Percentiles rank a stretch among this genome's conserved stretches.
Evolutionary conservation across 2,113 vertebrate genomes (phyloP).

Genomic region (Chascanopsetta lugubris): DNA sequence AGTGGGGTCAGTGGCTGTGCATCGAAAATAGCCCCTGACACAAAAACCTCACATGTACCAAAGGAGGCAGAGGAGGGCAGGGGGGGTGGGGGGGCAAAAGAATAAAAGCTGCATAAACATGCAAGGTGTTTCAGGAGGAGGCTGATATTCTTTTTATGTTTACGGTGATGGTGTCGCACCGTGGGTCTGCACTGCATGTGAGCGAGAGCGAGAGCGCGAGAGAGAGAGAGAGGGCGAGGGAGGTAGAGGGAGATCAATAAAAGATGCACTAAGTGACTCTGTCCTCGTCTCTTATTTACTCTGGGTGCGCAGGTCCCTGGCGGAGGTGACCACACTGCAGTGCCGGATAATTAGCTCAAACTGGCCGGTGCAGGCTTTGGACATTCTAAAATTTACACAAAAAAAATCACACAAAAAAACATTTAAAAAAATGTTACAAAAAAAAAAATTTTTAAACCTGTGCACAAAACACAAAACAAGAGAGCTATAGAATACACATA

Average conservation of each 20-base stretch:
- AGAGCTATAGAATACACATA: background rate
- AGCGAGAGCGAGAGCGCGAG: background rate
- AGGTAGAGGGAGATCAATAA: conserved; percentile 60
- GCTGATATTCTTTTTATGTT: conserved; percentile 23
- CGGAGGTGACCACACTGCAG: conserved; percentile 54
- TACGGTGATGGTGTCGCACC: conserved; percentile 3
- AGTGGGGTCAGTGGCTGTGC: conserved; percentile 78
- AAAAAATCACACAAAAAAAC: conserved; percentile 13
- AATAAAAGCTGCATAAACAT: conserved; percentile 40
- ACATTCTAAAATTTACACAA: conserved; percentile 2
- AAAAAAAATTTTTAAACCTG: too few species aligned
- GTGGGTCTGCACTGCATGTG: background rate
- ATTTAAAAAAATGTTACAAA: conserved; percentile 18
- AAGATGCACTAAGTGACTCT: conserved; percentile 48
- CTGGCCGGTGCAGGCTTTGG: conserved; percentile 7
- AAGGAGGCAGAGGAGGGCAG: conserved; percentile 41
- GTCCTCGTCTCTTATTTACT: conserved; percentile 59
- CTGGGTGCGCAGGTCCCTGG: conserved; percentile 34
- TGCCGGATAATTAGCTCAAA: conserved; percentile 21
- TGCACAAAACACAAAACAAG: background rate
- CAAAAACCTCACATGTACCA: conserved; percentile 80
- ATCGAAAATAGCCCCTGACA: conserved; percentile 88
- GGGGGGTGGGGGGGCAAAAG: background rate
- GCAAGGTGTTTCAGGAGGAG: conserved; percentile 21
- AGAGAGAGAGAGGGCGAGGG: conserved; percentile 38